Percentiles rank a stretch among this genome's conserved stretches.
These are phyloP conservation scores for Rhinophrynus dorsalis DNA, from an alignment of 2,797 vertebrate species.

Conservation along the genomic window DNA sequence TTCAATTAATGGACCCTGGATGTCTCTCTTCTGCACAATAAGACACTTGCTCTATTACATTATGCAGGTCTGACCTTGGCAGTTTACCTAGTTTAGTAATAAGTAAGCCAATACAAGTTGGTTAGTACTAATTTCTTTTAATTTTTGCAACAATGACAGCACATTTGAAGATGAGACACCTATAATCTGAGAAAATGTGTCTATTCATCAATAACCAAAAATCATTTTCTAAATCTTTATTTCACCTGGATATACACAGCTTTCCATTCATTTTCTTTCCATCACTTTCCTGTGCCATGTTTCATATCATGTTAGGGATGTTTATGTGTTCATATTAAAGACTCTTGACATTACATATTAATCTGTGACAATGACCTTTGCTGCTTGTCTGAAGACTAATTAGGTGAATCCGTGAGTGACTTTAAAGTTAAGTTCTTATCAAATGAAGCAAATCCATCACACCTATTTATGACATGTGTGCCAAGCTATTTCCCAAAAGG, in stretches of 20 bases:
- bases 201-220: neutral
- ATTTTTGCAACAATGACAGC: no score
- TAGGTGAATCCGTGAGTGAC: slow-evolving; percentile 28
- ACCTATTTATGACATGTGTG: slow-evolving; percentile 32
- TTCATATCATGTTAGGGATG: slow-evolving; percentile 13
- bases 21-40: no score
- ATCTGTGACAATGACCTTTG: slow-evolving; percentile 44
- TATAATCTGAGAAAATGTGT: no score
- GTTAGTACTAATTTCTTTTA: no score
- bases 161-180: no score
- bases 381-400: slow-evolving; percentile 40
- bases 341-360: slow-evolving; percentile 7
- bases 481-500: slow-evolving; percentile 11
- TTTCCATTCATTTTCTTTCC: neutral
- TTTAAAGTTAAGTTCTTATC: slow-evolving; percentile 22
- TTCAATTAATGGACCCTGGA: no score
- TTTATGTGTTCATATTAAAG: slow-evolving; percentile 8
- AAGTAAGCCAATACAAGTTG: no score
- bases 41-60: no score
- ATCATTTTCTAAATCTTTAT: neutral
- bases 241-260: neutral
- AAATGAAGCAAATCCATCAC: slow-evolving; percentile 31
- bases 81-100: no score
- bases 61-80: no score
- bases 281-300: neutral